Percentiles rank a stretch among this genome's conserved stretches.
Conservation (phyloP, 2,113 vertebrate species). For the Rhinopomastus cyanomelas region DNA sequence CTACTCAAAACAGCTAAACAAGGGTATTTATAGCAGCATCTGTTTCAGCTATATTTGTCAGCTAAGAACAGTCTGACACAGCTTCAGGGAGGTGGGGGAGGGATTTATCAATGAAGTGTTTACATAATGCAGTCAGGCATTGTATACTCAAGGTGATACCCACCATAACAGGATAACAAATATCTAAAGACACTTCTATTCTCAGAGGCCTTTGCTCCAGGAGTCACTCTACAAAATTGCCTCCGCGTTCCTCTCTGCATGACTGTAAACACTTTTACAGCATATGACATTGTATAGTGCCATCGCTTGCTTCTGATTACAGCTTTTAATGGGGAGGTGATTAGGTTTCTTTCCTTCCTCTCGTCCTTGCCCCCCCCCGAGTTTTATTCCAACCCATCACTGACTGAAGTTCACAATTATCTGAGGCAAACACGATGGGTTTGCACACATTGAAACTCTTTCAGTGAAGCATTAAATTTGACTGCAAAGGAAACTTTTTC, state of each 20-base stretch:
- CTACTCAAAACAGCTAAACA: conserved; percentile 44
- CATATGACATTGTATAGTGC: background rate
- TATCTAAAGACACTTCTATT: conserved; percentile 58
- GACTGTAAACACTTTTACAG: conserved; percentile 10
- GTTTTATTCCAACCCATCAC: background rate
- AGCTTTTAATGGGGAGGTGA: background rate
- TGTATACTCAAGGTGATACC: conserved; percentile 60
- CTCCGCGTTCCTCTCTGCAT: conserved; percentile 1
- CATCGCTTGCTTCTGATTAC: background rate
- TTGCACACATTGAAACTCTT: background rate
- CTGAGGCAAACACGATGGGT: background rate
- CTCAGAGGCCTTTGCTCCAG: conserved; percentile 60
- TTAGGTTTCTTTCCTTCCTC: background rate
- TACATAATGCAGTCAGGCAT: conserved; percentile 67
- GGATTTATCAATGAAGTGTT: conserved; percentile 64
- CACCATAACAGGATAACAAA: conserved; percentile 59
- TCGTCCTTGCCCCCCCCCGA: too few relatives aligned
- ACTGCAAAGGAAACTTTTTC: background rate
- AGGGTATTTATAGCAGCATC: conserved; percentile 71
- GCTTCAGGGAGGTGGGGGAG: conserved; percentile 47
- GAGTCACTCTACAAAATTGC: conserved; percentile 59
- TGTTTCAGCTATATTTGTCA: conserved; percentile 64
- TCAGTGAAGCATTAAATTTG: background rate
- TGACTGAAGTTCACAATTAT: background rate
- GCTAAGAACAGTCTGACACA: conserved; percentile 35